A percentile compares a stretch with the other conserved stretches of the same genome.
These are phyloP conservation scores for Xestia ashworthii DNA, from an alignment of 2,888 invertebrate genomes.

Conservation along the genomic window DNA sequence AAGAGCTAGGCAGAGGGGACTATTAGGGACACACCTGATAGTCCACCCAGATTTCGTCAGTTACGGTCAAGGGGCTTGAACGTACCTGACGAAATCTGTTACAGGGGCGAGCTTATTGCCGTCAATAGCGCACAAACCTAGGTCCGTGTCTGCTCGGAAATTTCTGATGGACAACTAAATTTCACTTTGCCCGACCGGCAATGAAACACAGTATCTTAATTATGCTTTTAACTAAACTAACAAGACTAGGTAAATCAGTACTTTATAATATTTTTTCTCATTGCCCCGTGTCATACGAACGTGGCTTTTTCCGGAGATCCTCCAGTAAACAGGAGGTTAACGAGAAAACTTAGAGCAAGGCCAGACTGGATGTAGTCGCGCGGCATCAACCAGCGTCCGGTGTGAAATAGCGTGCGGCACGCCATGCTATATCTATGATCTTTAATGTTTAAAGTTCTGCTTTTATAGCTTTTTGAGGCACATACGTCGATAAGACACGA, in stretches of 20 bases:
- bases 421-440: slow-evolving; percentile 53
- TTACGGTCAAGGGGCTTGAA: not conserved
- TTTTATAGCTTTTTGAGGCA: slow-evolving; percentile 54
- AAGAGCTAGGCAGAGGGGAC: not conserved
- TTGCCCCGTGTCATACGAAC: slow-evolving; percentile 25
- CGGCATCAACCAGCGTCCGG: slow-evolving; percentile 55
- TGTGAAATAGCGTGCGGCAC: slow-evolving; percentile 60
- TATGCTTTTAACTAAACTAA: not conserved
- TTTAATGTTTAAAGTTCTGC: slow-evolving; percentile 49
- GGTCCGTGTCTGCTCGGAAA: not conserved
- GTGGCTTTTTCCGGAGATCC: slow-evolving; percentile 41
- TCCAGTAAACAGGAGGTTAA: slow-evolving; percentile 62
- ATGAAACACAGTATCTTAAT: not conserved
- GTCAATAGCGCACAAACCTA: not conserved
- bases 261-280: slow-evolving; percentile 30
- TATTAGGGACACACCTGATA: not conserved
- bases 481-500: slow-evolving; percentile 15
- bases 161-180: not conserved
- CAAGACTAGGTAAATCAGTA: not conserved
- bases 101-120: not conserved
- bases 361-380: slow-evolving; percentile 30
- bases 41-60: not conserved
- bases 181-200: not conserved
- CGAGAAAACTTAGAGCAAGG: slow-evolving; percentile 67
- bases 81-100: too few relatives aligned